A percentile compares a stretch with the other conserved stretches of the same genome.
Conservation (phyloP, 2,888 invertebrate species). For the Catocala sponsa region DNA sequence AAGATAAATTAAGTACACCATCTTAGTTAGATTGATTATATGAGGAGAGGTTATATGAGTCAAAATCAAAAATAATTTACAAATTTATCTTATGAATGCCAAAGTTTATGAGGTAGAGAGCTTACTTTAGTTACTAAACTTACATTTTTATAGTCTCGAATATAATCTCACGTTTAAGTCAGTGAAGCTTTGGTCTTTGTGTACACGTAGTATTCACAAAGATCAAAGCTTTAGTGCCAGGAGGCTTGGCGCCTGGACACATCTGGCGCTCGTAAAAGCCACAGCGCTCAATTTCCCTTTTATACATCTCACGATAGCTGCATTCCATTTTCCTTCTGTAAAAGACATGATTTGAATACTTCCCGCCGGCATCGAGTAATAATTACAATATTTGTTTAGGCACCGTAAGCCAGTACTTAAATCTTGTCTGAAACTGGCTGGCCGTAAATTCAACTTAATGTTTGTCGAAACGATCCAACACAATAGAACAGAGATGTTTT, state of each 20-base stretch:
- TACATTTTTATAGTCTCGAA: too few species aligned
- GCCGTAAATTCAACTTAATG: conserved; percentile 74
- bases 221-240: not conserved
- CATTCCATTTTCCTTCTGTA: not conserved
- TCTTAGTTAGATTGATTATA: too few species aligned
- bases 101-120: too few species aligned
- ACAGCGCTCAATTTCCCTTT: conserved; percentile 3
- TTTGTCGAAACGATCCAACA: conserved; percentile 66
- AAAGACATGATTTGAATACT: not conserved
- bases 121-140: too few species aligned
- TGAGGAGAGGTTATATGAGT: too few species aligned
- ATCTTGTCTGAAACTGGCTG: conserved; percentile 72
- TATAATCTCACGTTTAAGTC: too few species aligned
- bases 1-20: too few species aligned
- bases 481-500: conserved; percentile 63
- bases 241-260: not conserved
- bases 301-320: not conserved
- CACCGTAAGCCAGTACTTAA: conserved; percentile 70
- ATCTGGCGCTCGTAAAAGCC: conserved; percentile 7
- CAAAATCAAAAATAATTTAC: too few species aligned
- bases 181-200: too few species aligned
- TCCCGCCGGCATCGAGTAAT: conserved; percentile 11
- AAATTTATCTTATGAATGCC: too few species aligned
- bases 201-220: not conserved
- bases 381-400: conserved; percentile 57